phyloP scores from a whole-genome alignment of 1,140 invertebrate species.

The Heliconius himera region DNA sequence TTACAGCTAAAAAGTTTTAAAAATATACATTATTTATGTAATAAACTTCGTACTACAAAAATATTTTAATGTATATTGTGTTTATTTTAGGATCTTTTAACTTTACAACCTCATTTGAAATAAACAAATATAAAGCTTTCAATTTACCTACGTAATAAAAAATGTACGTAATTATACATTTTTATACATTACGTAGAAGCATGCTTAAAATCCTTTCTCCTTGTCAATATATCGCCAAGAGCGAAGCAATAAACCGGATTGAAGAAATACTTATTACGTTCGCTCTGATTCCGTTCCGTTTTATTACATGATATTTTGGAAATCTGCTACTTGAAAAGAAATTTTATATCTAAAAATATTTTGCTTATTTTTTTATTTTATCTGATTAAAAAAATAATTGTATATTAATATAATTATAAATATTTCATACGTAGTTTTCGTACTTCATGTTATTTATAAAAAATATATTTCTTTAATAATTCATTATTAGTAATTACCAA shows the following conservation, averaged over 20 bases:
- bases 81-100: neutral
- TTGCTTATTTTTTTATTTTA: neutral
- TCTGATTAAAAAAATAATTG: neutral
- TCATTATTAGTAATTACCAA: too few relatives aligned
- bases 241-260: slow-evolving; percentile 32
- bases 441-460: too few relatives aligned
- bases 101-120: neutral
- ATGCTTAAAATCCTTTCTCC: slow-evolving; percentile 33
- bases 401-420: too few relatives aligned
- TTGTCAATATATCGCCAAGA: slow-evolving; percentile 34
- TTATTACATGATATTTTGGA: slow-evolving; percentile 2
- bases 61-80: neutral
- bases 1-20: too few relatives aligned
- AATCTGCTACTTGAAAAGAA: neutral
- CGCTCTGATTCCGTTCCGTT: slow-evolving; percentile 34
- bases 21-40: neutral
- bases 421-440: too few relatives aligned
- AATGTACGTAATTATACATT: neutral
- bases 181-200: neutral
- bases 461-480: too few relatives aligned
- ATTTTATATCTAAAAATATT: neutral
- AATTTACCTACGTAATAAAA: neutral
- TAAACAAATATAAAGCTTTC: neutral
- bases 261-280: slow-evolving; percentile 29
- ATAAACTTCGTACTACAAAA: neutral